Evolutionary conservation across 2,797 vertebrate genomes (phyloP).

Genomic region (Lepilemur septentrionalis): DNA sequence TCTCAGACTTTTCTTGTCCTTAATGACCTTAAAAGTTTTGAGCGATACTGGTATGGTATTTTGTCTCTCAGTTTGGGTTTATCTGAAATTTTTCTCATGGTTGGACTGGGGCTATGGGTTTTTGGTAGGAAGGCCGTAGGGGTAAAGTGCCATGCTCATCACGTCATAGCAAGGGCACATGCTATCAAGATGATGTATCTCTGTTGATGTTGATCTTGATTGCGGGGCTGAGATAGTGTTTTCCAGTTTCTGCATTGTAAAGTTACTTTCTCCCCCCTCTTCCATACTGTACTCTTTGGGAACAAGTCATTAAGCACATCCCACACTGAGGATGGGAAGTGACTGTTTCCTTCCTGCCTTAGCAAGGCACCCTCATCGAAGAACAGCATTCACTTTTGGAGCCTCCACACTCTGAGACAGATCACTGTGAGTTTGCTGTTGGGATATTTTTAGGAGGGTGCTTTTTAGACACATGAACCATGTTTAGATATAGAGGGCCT

Average conservation of each 20-base stretch:
- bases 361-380: neutral
- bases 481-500: neutral
- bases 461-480: neutral
- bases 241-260: neutral
- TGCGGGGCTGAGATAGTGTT: neutral
- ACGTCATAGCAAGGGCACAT: neutral
- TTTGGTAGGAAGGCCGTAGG: neutral
- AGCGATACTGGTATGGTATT: neutral
- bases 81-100: neutral
- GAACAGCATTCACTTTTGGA: neutral
- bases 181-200: neutral
- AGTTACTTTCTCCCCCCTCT: neutral
- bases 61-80: neutral
- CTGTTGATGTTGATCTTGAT: neutral
- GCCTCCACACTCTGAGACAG: neutral
- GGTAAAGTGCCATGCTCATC: neutral
- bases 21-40: neutral
- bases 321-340: neutral
- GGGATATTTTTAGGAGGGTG: neutral
- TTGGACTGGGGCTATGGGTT: neutral
- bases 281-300: neutral
- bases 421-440: neutral
- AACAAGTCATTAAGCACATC: neutral
- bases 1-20: constrained; percentile 4
- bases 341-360: neutral